Percentiles rank a stretch among this genome's conserved stretches.
phyloP scores from a whole-genome alignment of 2,888 invertebrate genomes.

The Trachelus tabidus region DNA sequence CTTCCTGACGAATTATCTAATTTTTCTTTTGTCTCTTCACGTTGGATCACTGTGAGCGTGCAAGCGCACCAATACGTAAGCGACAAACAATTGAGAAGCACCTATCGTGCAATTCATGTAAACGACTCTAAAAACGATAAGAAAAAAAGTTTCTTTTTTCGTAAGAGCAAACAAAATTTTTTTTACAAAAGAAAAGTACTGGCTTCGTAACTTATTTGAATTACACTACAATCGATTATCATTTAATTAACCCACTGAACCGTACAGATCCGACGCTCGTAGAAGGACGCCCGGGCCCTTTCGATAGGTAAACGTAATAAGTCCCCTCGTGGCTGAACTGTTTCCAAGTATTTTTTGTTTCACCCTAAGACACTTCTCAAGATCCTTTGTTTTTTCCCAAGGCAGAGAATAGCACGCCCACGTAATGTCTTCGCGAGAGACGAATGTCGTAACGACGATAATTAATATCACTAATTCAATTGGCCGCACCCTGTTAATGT shows the following conservation, averaged over 20 bases:
- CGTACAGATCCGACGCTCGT: background rate
- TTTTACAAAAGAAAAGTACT: background rate
- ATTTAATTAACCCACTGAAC: background rate
- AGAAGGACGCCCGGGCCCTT: background rate
- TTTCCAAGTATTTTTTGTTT: background rate
- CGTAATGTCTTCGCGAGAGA: background rate
- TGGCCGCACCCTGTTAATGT: constrained; percentile 3
- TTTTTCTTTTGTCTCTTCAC: background rate
- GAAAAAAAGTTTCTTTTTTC: background rate
- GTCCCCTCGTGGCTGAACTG: background rate
- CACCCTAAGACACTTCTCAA: background rate
- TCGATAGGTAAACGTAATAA: background rate
- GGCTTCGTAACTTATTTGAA: background rate
- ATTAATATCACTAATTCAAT: constrained; percentile 6
- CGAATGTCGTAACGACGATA: constrained; percentile 4
- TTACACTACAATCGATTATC: background rate
- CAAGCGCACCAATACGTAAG: background rate
- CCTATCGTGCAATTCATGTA: background rate
- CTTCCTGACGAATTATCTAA: background rate
- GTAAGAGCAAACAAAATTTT: background rate
- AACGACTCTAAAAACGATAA: background rate
- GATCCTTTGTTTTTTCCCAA: background rate
- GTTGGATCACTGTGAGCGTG: background rate
- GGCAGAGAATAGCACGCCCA: background rate
- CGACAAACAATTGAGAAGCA: background rate